Evolutionary conservation across 2,113 vertebrate genomes (phyloP).

Genomic region (Oceanodroma tethys): DNA sequence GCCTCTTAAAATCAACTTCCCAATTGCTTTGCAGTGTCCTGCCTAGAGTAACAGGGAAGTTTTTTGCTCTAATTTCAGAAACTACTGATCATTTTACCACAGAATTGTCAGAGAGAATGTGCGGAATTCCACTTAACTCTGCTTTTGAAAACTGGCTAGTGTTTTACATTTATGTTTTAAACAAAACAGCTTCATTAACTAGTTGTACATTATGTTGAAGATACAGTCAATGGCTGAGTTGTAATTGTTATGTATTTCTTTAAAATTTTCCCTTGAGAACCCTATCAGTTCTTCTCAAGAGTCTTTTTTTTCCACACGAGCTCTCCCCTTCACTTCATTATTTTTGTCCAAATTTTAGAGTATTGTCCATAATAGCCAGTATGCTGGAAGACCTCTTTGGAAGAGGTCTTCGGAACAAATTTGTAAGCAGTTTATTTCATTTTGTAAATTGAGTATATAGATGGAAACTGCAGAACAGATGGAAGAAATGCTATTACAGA

Average conservation of each 20-base stretch:
- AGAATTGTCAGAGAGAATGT: background rate
- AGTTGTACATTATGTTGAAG: background rate
- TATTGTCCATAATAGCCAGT: background rate
- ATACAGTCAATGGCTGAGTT: background rate
- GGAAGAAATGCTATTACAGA: slow-evolving; percentile 33
- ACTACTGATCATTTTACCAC: background rate
- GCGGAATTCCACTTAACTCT: background rate
- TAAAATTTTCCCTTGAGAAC: background rate
- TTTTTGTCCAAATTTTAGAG: background rate
- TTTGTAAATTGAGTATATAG: slow-evolving; percentile 22
- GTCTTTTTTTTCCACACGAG: background rate
- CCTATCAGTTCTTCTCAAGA: background rate
- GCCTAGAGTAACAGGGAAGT: background rate
- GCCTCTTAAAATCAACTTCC: background rate
- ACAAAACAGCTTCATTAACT: background rate
- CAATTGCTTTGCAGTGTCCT: background rate
- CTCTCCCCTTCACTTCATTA: background rate
- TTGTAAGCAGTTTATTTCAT: slow-evolving; percentile 8
- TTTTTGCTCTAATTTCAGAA: background rate
- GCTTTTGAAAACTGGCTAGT: background rate
- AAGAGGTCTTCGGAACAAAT: slow-evolving; percentile 6
- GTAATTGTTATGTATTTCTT: background rate
- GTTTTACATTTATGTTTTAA: background rate
- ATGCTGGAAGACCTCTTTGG: background rate
- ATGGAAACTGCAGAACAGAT: slow-evolving; percentile 54